These are phyloP conservation scores for Torymus tubicola DNA, from an alignment of 2,888 invertebrate genomes.

Conservation along the genomic window DNA sequence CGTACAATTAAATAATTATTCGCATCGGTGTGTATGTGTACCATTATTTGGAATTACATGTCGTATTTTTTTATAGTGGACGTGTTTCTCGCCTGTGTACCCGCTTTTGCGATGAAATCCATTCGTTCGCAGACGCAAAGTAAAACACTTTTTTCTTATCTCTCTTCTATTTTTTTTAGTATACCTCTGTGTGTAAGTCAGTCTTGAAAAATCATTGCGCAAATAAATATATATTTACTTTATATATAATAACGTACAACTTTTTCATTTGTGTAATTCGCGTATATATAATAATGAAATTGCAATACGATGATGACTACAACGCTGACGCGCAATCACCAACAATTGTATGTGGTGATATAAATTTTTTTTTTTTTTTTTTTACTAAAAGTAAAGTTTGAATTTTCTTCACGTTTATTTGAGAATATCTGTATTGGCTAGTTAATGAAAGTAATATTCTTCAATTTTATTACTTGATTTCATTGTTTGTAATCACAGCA, in stretches of 20 bases:
- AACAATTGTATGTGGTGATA: too few species aligned
- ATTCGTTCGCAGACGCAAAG: conserved; percentile 27
- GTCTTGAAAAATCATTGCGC: conserved; percentile 52
- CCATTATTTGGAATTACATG: conserved; percentile 5
- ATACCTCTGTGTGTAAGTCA: conserved; percentile 48
- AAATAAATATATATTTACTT: conserved; percentile 50
- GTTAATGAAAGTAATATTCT: too few species aligned
- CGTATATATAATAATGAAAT: conserved; percentile 33
- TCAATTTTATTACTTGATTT: too few species aligned
- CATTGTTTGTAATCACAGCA: too few species aligned
- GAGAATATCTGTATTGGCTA: too few species aligned
- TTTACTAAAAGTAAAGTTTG: too few species aligned
- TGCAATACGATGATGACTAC: conserved; percentile 21
- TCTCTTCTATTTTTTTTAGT: not conserved
- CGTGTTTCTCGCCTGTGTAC: conserved; percentile 22
- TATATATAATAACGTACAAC: conserved; percentile 45
- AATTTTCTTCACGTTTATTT: too few species aligned
- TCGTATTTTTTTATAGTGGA: conserved; percentile 19
- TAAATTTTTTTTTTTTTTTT: too few species aligned
- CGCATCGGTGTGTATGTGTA: not conserved
- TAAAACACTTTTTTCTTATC: conserved; percentile 30
- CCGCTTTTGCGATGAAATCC: conserved; percentile 17
- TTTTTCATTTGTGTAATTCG: conserved; percentile 21
- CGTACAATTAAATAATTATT: conserved; percentile 30
- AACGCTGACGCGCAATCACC: conserved; percentile 12